Percentiles rank a stretch among this genome's conserved stretches.
phyloP scores from a whole-genome alignment of 2,797 vertebrate species.

The Antrozous pallidus region DNA sequence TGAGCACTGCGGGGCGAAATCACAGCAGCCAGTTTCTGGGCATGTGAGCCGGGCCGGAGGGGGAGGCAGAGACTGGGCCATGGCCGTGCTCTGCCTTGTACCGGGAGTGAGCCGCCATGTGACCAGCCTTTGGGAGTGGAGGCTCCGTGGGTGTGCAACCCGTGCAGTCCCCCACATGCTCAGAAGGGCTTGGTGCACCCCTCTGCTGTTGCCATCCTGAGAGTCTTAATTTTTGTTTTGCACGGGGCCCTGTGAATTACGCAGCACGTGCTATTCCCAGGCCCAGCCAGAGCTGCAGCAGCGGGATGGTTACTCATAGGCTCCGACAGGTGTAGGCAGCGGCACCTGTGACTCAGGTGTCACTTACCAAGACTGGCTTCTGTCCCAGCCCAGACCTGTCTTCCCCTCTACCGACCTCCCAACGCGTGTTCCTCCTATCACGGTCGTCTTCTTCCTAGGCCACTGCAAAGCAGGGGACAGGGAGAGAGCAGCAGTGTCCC shows the following conservation, averaged over 20 bases:
- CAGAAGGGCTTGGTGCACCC: background rate
- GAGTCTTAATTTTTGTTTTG: background rate
- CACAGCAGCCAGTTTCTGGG: constrained; percentile 42
- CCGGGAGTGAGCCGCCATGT: background rate
- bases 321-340: background rate
- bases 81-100: background rate
- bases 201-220: background rate
- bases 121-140: background rate
- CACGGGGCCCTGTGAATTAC: background rate
- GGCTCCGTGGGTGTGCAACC: background rate
- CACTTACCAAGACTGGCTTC: background rate
- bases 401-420: background rate
- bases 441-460: background rate
- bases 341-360: background rate
- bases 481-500: background rate
- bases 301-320: background rate
- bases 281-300: background rate
- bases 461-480: background rate
- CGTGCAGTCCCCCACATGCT: rapidly evolving
- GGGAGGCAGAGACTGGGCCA: background rate
- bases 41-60: background rate
- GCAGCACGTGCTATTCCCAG: background rate
- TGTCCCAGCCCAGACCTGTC: background rate
- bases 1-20: background rate
- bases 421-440: background rate